A percentile compares a stretch with the other conserved stretches of the same genome.
These are phyloP conservation scores for Symphodus melops DNA, from an alignment of 2,113 vertebrate species.

Conservation along the genomic window DNA sequence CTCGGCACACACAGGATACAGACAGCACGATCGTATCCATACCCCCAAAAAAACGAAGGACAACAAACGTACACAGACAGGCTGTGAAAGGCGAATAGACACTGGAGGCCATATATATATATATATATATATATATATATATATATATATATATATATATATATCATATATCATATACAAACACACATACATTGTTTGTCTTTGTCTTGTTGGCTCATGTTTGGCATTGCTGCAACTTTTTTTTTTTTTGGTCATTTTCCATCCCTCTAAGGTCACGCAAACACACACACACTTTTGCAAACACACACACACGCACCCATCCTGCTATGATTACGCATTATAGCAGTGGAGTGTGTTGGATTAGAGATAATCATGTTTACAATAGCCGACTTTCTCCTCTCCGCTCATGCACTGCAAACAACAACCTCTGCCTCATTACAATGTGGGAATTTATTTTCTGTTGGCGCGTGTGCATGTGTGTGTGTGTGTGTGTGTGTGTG, in stretches of 20 bases:
- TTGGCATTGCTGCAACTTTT: neutral
- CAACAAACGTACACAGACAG: neutral
- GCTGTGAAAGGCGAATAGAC: neutral
- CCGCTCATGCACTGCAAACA: slow-evolving; percentile 36
- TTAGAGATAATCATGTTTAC: slow-evolving; percentile 66
- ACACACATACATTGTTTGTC: neutral
- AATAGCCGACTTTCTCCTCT: slow-evolving; percentile 31
- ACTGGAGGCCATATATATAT: neutral
- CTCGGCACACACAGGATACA: neutral
- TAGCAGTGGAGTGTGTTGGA: slow-evolving; percentile 36
- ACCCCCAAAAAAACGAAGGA: neutral
- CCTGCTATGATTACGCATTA: slow-evolving; percentile 12
- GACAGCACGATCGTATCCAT: slow-evolving; percentile 3
- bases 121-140: too few relatives aligned
- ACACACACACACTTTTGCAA: slow-evolving; percentile 9
- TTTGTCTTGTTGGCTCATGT: neutral
- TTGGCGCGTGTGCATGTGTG: neutral
- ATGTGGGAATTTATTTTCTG: slow-evolving; percentile 16
- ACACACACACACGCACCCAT: slow-evolving; percentile 22
- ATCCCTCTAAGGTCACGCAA: slow-evolving; percentile 20
- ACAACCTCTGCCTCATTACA: slow-evolving; percentile 33
- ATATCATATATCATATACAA: neutral
- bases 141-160: too few relatives aligned
- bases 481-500: neutral
- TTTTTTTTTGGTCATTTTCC: slow-evolving; percentile 26